phyloP scores from a whole-genome alignment of 2,113 vertebrate species.

The Cottus gobio region DNA sequence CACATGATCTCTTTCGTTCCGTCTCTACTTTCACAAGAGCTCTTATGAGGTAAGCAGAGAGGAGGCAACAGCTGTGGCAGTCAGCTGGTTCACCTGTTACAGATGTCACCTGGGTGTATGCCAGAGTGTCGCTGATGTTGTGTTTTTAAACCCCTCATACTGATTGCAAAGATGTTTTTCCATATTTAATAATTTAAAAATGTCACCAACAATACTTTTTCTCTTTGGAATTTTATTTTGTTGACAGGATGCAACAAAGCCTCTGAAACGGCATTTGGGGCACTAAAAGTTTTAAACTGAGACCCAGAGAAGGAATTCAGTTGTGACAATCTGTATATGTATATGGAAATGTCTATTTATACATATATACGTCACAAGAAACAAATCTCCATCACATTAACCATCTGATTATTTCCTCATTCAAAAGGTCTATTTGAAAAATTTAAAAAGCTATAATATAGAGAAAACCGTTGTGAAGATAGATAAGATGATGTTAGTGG shows the following conservation, averaged over 20 bases:
- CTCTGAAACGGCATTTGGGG: constrained; percentile 13
- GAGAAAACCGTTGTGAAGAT: no score
- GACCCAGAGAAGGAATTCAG: constrained; percentile 26
- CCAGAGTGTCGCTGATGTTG: constrained; percentile 21
- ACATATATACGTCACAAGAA: neutral
- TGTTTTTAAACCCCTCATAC: constrained; percentile 22
- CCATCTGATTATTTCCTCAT: no score
- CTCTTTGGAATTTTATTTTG: constrained; percentile 25
- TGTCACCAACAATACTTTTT: constrained; percentile 38
- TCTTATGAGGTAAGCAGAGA: constrained; percentile 24
- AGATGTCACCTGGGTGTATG: constrained; percentile 29
- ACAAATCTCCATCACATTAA: constrained; percentile 20
- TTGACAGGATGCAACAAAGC: constrained; percentile 27
- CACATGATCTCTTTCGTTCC: constrained; percentile 27
- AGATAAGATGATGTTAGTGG: no score
- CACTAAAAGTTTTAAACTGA: constrained; percentile 17
- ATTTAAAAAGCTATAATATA: no score
- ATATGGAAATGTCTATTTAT: neutral
- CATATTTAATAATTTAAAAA: constrained; percentile 26
- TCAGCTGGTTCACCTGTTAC: constrained; percentile 53
- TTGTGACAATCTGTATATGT: neutral
- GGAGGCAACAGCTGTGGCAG: constrained; percentile 34
- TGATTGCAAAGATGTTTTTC: constrained; percentile 32
- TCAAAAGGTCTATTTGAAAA: no score
- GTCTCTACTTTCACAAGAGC: constrained; percentile 16